A percentile compares a stretch with the other conserved stretches of the same genome.
phyloP scores from a whole-genome alignment of 2,888 invertebrate species.

The Trichogramma dendrolimi region DNA sequence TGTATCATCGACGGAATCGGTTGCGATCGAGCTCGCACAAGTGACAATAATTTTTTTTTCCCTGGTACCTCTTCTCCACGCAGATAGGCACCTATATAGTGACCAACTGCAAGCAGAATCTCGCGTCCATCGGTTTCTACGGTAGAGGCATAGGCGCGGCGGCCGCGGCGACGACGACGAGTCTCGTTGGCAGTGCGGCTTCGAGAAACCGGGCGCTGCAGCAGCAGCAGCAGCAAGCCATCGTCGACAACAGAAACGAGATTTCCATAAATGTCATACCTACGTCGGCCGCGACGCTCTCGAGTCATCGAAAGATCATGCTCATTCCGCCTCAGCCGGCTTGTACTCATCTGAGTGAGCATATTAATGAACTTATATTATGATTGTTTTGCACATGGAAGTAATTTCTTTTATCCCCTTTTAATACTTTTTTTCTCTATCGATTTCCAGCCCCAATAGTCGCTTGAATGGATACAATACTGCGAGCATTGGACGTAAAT shows the following conservation, averaged over 20 bases:
- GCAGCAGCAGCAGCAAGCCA: not conserved
- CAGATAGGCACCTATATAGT: conserved; percentile 28
- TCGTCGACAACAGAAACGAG: conserved; percentile 32
- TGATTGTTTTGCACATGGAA: too few species aligned
- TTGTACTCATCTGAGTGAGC: conserved; percentile 44
- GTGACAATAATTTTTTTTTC: not conserved
- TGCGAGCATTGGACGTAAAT: conserved; percentile 3
- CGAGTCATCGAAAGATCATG: conserved; percentile 44
- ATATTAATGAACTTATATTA: not conserved
- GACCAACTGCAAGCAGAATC: conserved; percentile 25
- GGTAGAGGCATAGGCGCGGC: not conserved
- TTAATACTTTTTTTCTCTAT: too few species aligned
- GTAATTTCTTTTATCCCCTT: too few species aligned
- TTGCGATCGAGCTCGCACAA: not conserved
- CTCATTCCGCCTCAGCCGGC: conserved; percentile 43
- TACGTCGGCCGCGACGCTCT: conserved; percentile 38
- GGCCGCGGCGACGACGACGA: not conserved
- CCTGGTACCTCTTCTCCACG: not conserved
- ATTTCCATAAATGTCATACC: conserved; percentile 47
- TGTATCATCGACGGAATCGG: too few species aligned
- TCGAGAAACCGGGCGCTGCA: not conserved
- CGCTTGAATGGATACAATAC: too few species aligned
- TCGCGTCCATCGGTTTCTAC: conserved; percentile 21
- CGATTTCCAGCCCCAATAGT: too few species aligned
- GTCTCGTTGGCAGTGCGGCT: too few species aligned